Evolutionary conservation across 2,888 invertebrate genomes (phyloP).

Genomic region (Spatulosminthurus flaviceps): DNA sequence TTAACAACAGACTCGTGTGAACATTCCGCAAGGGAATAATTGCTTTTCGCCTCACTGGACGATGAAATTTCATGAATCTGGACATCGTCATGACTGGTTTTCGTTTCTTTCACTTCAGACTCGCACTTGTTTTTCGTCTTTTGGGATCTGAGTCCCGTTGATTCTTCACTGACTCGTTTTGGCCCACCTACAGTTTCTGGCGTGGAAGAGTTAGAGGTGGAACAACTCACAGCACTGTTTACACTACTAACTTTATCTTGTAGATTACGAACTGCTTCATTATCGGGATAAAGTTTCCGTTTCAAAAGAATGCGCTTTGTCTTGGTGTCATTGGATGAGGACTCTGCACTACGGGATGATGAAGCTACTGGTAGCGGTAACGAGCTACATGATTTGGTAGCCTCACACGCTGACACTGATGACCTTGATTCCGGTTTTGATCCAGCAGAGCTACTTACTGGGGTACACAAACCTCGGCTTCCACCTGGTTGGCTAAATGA

Average conservation of each 20-base stretch:
- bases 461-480: neutral
- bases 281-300: slow-evolving; percentile 16
- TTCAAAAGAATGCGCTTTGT: neutral
- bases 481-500: neutral
- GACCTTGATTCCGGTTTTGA: neutral
- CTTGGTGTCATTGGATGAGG: neutral
- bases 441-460: slow-evolving; percentile 9
- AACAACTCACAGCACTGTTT: neutral
- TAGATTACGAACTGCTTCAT: neutral
- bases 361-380: neutral
- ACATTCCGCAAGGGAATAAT: slow-evolving; percentile 19
- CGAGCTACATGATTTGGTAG: neutral
- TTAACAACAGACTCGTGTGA: neutral
- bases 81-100: slow-evolving; percentile 49
- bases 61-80: slow-evolving; percentile 62
- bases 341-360: neutral
- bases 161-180: neutral
- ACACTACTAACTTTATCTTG: neutral
- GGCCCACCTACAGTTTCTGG: neutral
- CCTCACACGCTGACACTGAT: neutral
- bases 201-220: neutral
- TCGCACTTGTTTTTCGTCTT: neutral
- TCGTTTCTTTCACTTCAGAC: neutral
- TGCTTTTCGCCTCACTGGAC: slow-evolving; percentile 53
- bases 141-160: neutral